A percentile compares a stretch with the other conserved stretches of the same genome.
These are phyloP conservation scores for Mactromeris polynyma DNA, from an alignment of 2,888 invertebrate species.

Conservation along the genomic window DNA sequence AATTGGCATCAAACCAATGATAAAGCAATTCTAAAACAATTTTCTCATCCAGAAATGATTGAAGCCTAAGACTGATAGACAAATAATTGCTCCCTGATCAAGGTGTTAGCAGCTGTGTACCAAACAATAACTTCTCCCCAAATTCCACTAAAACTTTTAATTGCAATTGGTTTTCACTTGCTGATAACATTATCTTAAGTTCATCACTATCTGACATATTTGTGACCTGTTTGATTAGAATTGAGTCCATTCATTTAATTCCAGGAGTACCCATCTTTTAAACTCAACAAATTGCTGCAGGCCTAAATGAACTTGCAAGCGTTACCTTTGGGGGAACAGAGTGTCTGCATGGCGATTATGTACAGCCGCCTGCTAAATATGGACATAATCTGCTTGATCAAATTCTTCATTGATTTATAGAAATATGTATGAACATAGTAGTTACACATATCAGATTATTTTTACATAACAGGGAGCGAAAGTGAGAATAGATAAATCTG, in stretches of 20 bases:
- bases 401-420: no score
- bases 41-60: neutral
- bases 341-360: neutral
- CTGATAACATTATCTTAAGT: neutral
- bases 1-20: neutral
- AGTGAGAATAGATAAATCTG: no score
- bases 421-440: no score
- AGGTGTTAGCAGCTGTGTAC: conserved; percentile 3
- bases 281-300: neutral
- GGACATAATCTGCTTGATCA: no score
- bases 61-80: neutral
- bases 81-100: conserved; percentile 5
- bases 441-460: no score
- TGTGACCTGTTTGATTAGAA: neutral
- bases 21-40: neutral
- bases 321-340: neutral
- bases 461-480: no score
- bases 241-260: neutral
- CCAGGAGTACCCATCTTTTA: neutral
- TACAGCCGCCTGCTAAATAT: no score
- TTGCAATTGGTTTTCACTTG: conserved; percentile 2
- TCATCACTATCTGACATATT: neutral
- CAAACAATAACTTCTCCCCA: conserved; percentile 3
- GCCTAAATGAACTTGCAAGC: neutral
- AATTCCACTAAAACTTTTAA: neutral